These are phyloP conservation scores for Amphipyra tragopoginis DNA, from an alignment of 2,888 invertebrate genomes.

Conservation along the genomic window DNA sequence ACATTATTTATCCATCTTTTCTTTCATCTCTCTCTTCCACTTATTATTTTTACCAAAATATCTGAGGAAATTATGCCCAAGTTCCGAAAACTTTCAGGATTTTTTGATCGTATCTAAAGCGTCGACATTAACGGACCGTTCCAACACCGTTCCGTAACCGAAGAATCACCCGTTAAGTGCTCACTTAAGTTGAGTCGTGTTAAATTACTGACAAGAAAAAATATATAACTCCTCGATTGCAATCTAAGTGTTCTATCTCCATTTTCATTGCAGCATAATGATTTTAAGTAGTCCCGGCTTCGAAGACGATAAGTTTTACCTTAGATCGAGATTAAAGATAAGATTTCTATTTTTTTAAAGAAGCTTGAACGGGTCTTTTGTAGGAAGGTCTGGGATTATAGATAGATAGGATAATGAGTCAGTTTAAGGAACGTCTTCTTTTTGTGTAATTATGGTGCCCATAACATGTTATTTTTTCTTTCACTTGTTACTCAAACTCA, in stretches of 20 bases:
- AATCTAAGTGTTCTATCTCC: conserved; percentile 57
- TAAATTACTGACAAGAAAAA: conserved; percentile 74
- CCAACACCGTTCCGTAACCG: conserved; percentile 65
- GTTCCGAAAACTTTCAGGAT: not conserved
- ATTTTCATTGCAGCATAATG: conserved; percentile 53
- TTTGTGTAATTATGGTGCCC: conserved; percentile 11
- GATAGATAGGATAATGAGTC: no score
- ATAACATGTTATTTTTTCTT: not conserved
- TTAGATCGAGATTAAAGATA: conserved; percentile 38
- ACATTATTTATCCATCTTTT: no score
- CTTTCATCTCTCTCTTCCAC: no score
- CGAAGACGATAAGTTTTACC: conserved; percentile 32
- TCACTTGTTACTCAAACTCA: no score
- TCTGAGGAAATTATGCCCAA: no score
- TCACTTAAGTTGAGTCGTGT: conserved; percentile 79
- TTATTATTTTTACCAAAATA: no score
- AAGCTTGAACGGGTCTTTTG: no score
- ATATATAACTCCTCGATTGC: conserved; percentile 61
- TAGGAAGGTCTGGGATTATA: no score
- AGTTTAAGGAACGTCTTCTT: no score
- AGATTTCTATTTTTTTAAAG: conserved; percentile 15
- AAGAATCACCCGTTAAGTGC: conserved; percentile 78
- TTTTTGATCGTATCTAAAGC: conserved; percentile 37
- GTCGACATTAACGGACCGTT: conserved; percentile 39
- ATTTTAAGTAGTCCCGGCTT: conserved; percentile 48